Base-by-base conservation (phyloP, 1,140 invertebrate species). In the Magallana angulata region DNA sequence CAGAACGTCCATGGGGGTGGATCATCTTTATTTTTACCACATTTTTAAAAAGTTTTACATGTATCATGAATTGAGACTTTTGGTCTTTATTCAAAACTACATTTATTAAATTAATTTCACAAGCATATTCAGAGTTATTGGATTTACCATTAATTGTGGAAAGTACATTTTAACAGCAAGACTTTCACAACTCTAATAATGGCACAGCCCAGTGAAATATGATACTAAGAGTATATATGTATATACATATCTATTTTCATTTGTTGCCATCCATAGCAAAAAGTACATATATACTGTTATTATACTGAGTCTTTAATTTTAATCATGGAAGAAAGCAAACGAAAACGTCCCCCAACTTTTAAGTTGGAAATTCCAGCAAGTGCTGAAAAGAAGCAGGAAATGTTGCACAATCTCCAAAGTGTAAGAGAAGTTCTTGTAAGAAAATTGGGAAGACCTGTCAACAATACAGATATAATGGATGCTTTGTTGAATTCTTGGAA, bases 391-490 rank as follows among this genome's bases (percentile, higher is more conserved):
- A 81, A 81, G 24, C 16, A 36, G 14, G 48, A 56, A 30, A 81
- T 81, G 14, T n/a, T 81, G 18, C 30, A 81, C 14, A 81, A 24
- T 48, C 24, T 81, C 4, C 76, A 81, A 24, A 30, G 30, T 18
- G 24, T 81, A 14, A 81, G n/a, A 24, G 18, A 81, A 48, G 76
- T 81, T 81, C 24, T 81, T 6, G 24, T 81, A 12, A 81, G n/a
- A 18, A 36, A 81, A 16, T 81, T 81, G 30, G 76, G 76, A 9
- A 81, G 48, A 81, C 76, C 76, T 24, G 76, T 81, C 48, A 81
- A 81, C 48, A 30, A 81, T 24, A 48, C 30, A 48, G 48, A 81
- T 24, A 81, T 81, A 81, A 48, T 81, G 76, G 76, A 81, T 36
- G 36, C 36, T 36, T 36, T 36, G 36, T 36, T 36, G 36, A 36